Evolutionary conservation across 2,888 invertebrate genomes (phyloP), one percentile per base, ranked within the genome.

Genomic region (Beris morrisii): DNA sequence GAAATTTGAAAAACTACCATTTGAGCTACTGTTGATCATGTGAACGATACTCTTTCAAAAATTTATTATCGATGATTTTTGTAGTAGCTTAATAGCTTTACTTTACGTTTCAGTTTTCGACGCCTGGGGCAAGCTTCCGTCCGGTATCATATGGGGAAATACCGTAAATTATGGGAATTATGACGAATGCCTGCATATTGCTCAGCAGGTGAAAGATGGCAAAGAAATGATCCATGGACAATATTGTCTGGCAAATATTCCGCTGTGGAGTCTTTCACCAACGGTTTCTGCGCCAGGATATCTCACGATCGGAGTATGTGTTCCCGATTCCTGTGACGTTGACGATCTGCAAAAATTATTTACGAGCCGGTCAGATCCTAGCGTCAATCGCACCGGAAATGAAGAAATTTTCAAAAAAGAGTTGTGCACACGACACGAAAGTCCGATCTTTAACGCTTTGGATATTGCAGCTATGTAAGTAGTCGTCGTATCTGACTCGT

Each of bases 381-480:
- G 71, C 11, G 5, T 65, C 38, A 2, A 67, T 67, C 7, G 13
- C 38, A 11, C 32, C 71, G 9, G 64, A 74, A 1, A 11, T 56
- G 0, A n/a, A 43, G 1, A 73, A 76, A 73, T 69, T 77, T 2
- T 59, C 43, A 4, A 73, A 74, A n/a, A 59, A 71, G 11, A 61
- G 9, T 76, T 71, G 65, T 80, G 80, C 56, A 73, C 72, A 66
- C 71, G 72, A 31, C 73, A 77, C 64, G 75, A 76, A 12, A 74
- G 75, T 0, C 70, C 76, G 32, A 71, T 72, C 61, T 70, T 78
- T 4, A 75, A 75, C 13, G 73, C 69, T 3, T 73, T 78, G 48
- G 80, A 81, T 59, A 77, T 78, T 46, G 74, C 75, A 70, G 78
- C 79, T 48, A 79, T 81, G 80, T 80, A 72, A 75, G 77, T 73